These are phyloP conservation scores for cat (Felis catus) DNA, from an alignment of 2,113 vertebrate species.

Conservation along the genomic window F.catus_Fca126_mat1.0 CM031417.1:47807501-47808000, in stretches of 20 bases:
- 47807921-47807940: not conserved
- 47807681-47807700: not conserved
- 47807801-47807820: not conserved
- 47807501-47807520: not conserved
- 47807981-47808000: not conserved
- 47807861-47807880: not conserved
- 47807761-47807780: constrained; percentile 37
- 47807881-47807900: not conserved
- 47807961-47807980: constrained; percentile 31
- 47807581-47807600: not conserved
- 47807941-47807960: not conserved
- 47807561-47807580: not conserved
- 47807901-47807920: constrained; percentile 31
- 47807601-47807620: not conserved
- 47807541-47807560: not conserved
- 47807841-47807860: constrained; percentile 15
- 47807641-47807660: not conserved
- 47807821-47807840: not conserved
- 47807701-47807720: not conserved
- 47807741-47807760: constrained; percentile 3
- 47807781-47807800: not conserved
- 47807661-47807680: not conserved
- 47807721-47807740: not conserved
- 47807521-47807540: not conserved
- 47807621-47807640: not conserved